A percentile compares a stretch with the other conserved stretches of the same genome.
These are phyloP conservation scores for Trissolcus brochymenae DNA, from an alignment of 2,888 invertebrate species.

Conservation along the genomic window DNA sequence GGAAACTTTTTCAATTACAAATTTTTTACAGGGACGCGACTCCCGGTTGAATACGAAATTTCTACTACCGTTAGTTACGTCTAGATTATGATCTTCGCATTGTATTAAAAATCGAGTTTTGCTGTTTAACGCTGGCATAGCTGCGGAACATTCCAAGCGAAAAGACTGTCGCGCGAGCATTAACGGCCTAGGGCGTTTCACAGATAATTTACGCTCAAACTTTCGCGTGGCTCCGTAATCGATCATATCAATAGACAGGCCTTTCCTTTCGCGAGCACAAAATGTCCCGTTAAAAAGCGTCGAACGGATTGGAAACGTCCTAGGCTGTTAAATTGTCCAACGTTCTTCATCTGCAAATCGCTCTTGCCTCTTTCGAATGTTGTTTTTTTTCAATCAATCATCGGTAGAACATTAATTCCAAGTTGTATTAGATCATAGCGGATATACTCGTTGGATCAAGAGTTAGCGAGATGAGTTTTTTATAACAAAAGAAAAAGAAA, in stretches of 20 bases:
- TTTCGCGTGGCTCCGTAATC: conserved; percentile 7
- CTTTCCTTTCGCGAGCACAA: neutral
- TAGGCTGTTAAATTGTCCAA: conserved; percentile 28
- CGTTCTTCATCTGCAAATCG: conserved; percentile 17
- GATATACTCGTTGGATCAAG: neutral
- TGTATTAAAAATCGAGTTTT: conserved; percentile 64
- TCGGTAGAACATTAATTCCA: too few relatives aligned
- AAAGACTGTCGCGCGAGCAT: conserved; percentile 47
- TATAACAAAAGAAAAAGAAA: neutral
- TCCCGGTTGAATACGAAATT: conserved; percentile 61
- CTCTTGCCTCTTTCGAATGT: neutral
- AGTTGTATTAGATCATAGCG: too few relatives aligned
- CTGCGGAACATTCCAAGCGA: conserved; percentile 54
- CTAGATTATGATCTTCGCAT: conserved; percentile 65
- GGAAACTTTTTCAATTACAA: conserved; percentile 50
- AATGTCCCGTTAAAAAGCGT: neutral
- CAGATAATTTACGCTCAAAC: conserved; percentile 14
- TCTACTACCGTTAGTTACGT: conserved; percentile 68
- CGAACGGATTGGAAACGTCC: conserved; percentile 32
- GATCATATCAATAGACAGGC: conserved; percentile 33
- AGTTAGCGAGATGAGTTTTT: neutral
- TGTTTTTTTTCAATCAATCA: neutral
- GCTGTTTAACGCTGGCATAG: conserved; percentile 66
- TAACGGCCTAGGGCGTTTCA: conserved; percentile 36
- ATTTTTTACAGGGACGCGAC: conserved; percentile 55